Evolutionary conservation across 2,888 invertebrate species (phyloP), one percentile per base, ranked within the genome.

Genomic region (Melieria omissa): DNA sequence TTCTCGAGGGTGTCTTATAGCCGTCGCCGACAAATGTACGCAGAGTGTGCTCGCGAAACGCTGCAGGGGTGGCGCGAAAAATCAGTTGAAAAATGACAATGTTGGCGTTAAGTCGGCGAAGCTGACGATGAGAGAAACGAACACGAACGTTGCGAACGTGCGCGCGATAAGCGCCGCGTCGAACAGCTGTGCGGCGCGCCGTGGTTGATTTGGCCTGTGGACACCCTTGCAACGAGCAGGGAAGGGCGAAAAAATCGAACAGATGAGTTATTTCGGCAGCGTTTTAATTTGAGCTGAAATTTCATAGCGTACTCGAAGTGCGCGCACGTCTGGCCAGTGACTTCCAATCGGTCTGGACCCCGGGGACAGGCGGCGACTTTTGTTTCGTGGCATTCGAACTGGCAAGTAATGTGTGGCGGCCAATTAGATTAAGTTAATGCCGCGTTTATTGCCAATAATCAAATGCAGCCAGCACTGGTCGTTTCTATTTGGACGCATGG

Each of bases 361-460:
- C 29, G 42, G 49, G 64, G 29, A 47, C 10, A n/a, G n/a, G 10
- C 46, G 45, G 5, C 10, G 44, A 44, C 41, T 14, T 55, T 49
- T 29, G 62, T 55, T 14, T 1, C 16, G 49, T 9, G 10, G 55
- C 45, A 54, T 65, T 4, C 60, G 9, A 58, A 52, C 49, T 9
- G 42, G 74, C 75, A 78, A 79, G 81, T 82, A 79, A 80, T 81
- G 81, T 78, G 80, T 81, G 83, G 78, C 84, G 82, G 79, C 77
- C 84, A 84, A 82, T 82, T 83, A 80, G 84, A 84, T 82, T 83
- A 82, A 79, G 80, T 79, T 83, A 83, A 82, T 83, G 84, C 80
- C 78, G 78, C 78, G 78, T 83, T 82, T 80, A 83, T 82, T 83
- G 76, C 75, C 78, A 82, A 80, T 80, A 76, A 80, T 71, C 70